phyloP scores from a whole-genome alignment of 2,888 invertebrate genomes.

The Callyntrura guangdongensis region DNA sequence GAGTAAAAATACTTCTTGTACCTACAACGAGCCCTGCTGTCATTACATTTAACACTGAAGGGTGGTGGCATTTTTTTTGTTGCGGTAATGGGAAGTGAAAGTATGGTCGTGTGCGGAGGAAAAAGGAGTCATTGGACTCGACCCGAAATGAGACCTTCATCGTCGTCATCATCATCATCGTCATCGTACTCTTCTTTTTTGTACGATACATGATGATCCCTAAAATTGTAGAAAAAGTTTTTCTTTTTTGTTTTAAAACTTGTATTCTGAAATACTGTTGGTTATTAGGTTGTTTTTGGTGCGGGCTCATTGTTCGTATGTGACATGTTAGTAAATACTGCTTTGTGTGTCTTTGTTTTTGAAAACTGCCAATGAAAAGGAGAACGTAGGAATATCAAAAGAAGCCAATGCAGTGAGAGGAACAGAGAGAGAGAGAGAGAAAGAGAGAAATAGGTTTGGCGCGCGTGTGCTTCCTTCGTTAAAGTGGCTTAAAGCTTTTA shows the following conservation, averaged over 20 bases:
- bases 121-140: constrained; percentile 51
- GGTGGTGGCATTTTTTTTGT: constrained; percentile 25
- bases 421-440: constrained; percentile 28
- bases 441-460: constrained; percentile 45
- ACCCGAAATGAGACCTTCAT: constrained; percentile 57
- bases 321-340: neutral
- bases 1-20: neutral
- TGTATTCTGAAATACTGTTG: neutral
- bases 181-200: neutral
- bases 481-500: constrained; percentile 48
- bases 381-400: neutral
- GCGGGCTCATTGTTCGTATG: neutral
- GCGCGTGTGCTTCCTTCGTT: constrained; percentile 53
- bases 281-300: neutral
- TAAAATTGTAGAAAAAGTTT: constrained; percentile 22
- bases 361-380: neutral
- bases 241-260: constrained; percentile 7
- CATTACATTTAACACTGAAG: no score
- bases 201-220: neutral
- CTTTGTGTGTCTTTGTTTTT: neutral
- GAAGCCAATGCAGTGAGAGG: neutral
- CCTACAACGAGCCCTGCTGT: neutral
- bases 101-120: constrained; percentile 35
- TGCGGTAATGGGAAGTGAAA: constrained; percentile 38
- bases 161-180: neutral